These are phyloP conservation scores for Habrosyne pyritoides DNA, from an alignment of 2,888 invertebrate species.

Conservation along the genomic window DNA sequence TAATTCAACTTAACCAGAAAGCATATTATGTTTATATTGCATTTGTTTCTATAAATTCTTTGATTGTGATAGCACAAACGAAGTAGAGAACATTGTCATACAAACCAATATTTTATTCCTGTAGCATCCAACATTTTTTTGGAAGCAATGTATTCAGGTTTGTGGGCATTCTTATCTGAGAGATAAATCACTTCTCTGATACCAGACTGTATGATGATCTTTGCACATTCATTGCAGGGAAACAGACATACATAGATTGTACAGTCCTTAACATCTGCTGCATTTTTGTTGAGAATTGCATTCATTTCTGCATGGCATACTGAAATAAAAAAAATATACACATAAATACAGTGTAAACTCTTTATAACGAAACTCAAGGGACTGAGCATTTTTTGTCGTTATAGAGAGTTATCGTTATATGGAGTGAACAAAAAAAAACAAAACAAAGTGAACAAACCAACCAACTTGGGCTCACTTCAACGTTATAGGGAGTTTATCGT, in stretches of 20 bases:
- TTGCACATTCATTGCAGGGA: slow-evolving; percentile 99
- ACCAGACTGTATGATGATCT: slow-evolving; percentile 97
- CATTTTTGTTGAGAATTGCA: slow-evolving; percentile 96
- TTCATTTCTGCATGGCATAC: slow-evolving; percentile 99
- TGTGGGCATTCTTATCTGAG: slow-evolving; percentile 91
- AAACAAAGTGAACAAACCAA: not conserved
- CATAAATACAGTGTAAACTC: no score
- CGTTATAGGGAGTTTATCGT: no score
- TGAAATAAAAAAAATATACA: slow-evolving; percentile 63
- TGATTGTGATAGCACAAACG: not conserved
- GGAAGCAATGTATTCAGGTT: slow-evolving; percentile 88
- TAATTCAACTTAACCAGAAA: not conserved
- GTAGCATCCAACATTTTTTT: slow-evolving; percentile 92
- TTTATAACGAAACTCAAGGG: no score
- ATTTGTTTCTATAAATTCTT: no score
- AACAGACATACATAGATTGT: slow-evolving; percentile 95
- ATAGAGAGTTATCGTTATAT: no score
- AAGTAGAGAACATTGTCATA: slow-evolving; percentile 12
- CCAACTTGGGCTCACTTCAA: no score
- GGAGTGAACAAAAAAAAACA: not conserved
- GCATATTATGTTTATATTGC: not conserved
- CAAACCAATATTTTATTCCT: slow-evolving; percentile 87
- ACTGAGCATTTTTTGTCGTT: no score
- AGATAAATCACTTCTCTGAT: slow-evolving; percentile 91
- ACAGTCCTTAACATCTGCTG: slow-evolving; percentile 89